These are phyloP conservation scores for Zosterops japonicus DNA, from an alignment of 2,113 vertebrate genomes.

Conservation along the genomic window DNA sequence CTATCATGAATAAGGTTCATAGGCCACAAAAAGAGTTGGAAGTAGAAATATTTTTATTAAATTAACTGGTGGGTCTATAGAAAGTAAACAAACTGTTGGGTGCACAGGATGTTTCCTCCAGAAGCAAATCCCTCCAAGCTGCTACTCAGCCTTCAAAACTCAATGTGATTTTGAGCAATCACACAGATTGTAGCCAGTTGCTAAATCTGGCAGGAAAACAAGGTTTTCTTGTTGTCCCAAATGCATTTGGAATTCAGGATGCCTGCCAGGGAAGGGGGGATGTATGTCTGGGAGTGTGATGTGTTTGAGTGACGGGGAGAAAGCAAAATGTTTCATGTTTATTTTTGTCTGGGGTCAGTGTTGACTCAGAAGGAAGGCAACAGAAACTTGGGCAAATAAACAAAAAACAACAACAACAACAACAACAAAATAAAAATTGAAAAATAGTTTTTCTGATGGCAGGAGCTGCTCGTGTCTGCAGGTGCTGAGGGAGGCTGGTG, in stretches of 20 bases:
- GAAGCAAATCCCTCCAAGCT: neutral
- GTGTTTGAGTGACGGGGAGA: neutral
- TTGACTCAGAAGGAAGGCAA: conserved; percentile 12
- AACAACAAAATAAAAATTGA: neutral
- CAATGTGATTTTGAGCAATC: neutral
- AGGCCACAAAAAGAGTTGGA: neutral
- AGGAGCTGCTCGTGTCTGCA: neutral
- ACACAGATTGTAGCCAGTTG: neutral
- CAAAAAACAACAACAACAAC: neutral
- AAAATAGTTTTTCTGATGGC: neutral
- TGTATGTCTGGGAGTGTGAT: neutral
- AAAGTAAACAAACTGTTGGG: neutral
- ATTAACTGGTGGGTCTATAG: neutral
- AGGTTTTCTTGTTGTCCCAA: neutral
- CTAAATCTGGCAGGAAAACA: conserved; percentile 26
- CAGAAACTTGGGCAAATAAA: neutral
- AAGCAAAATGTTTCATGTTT: neutral
- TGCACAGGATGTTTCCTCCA: neutral
- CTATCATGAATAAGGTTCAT: neutral
- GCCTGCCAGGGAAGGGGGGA: neutral
- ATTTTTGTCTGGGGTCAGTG: conserved; percentile 37
- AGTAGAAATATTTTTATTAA: neutral
- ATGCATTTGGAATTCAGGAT: neutral
- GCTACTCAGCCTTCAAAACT: neutral
- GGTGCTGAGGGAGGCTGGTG: neutral